Conservation (phyloP, 2,888 invertebrate genomes). For the Phaonia tiefii region DNA sequence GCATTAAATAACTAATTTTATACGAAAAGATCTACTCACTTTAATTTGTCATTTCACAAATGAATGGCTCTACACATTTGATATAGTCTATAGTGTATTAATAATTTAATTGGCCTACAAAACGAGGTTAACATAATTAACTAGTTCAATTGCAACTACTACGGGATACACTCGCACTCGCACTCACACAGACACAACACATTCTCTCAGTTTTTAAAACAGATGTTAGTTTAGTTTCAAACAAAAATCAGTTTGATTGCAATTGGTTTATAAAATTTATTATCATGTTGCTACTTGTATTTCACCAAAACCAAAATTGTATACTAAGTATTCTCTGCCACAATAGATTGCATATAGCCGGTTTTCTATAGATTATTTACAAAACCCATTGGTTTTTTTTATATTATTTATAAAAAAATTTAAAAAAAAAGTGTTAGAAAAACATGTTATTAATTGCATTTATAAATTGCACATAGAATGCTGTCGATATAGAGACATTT, state of each 20-base stretch:
- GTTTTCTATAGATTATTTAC: slow-evolving; percentile 15
- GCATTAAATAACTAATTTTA: no score
- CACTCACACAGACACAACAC: neutral
- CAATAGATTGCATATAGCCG: neutral
- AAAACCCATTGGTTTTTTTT: slow-evolving; percentile 8
- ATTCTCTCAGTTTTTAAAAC: neutral
- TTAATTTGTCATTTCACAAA: no score
- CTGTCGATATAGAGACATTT: slow-evolving; percentile 7
- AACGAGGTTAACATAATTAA: slow-evolving; percentile 29
- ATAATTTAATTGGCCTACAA: slow-evolving; percentile 19
- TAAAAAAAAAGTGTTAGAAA: slow-evolving; percentile 53
- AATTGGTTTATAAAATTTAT: slow-evolving; percentile 1
- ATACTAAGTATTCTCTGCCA: slow-evolving; percentile 15
- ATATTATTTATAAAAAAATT: neutral
- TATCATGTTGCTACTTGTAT: neutral
- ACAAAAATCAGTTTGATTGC: neutral
- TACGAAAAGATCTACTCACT: no score
- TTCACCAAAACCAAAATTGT: neutral
- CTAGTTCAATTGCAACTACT: slow-evolving; percentile 2
- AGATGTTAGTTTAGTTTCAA: slow-evolving; percentile 7
- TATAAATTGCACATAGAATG: slow-evolving; percentile 26
- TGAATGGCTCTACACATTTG: neutral
- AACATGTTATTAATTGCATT: slow-evolving; percentile 57
- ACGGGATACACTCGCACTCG: neutral
- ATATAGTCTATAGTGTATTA: neutral